These are phyloP conservation scores for Cheilosia pagana DNA, from an alignment of 2,888 invertebrate species.

Conservation along the genomic window DNA sequence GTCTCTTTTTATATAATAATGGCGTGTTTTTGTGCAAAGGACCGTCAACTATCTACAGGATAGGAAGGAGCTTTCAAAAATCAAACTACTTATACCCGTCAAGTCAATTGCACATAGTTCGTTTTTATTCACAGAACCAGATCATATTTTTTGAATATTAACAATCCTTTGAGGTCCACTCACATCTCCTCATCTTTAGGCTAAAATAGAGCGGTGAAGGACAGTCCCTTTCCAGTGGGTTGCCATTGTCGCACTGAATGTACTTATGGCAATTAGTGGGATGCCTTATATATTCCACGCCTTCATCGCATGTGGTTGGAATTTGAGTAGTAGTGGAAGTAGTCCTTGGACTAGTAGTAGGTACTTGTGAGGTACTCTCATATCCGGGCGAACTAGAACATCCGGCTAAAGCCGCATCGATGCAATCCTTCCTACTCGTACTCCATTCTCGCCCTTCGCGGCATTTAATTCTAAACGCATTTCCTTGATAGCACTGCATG, in stretches of 20 bases:
- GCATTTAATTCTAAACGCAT: slow-evolving; percentile 30
- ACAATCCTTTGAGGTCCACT: slow-evolving; percentile 72
- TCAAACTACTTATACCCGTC: background rate
- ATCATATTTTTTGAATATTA: background rate
- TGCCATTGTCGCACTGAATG: slow-evolving; percentile 71
- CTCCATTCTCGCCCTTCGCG: slow-evolving; percentile 65
- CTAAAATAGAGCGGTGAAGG: slow-evolving; percentile 74
- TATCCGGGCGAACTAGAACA: slow-evolving; percentile 14
- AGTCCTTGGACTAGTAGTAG: background rate
- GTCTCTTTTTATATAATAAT: no score
- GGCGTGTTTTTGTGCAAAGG: no score
- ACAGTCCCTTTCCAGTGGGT: slow-evolving; percentile 61
- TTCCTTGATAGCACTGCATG: slow-evolving; percentile 35
- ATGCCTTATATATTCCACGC: slow-evolving; percentile 49
- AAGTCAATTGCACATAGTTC: background rate
- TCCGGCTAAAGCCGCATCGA: slow-evolving; percentile 36
- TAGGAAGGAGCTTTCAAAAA: no score
- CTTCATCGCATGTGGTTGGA: slow-evolving; percentile 29
- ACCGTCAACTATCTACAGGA: no score
- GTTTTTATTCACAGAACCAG: background rate
- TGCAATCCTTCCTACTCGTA: slow-evolving; percentile 21
- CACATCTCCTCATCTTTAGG: slow-evolving; percentile 52
- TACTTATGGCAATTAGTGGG: slow-evolving; percentile 68
- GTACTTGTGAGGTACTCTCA: background rate
- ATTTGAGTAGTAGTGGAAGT: background rate